Base-by-base conservation (phyloP, 2,797 vertebrate species). In the Distichodus sexfasciatus region DNA sequence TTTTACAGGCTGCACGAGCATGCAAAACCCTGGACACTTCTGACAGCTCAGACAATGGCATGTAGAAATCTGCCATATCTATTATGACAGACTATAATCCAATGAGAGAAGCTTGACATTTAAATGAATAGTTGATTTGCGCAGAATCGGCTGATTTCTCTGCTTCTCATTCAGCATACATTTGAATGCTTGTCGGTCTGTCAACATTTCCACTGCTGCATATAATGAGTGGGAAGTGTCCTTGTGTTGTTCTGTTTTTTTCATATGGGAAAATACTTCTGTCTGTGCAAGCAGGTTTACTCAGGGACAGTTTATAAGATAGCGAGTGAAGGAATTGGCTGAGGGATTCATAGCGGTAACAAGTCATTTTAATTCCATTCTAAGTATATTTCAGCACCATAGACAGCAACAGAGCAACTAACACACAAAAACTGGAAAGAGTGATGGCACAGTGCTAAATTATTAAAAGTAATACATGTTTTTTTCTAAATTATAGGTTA, bases 101-200 rank as follows among this genome's bases (percentile, higher is more conserved):
- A 82, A 81, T 78, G 72, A 82, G 77, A 79, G 81, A 83, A 86
- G 83, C 85, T 83, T 83, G 85, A 86, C 84, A 88, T 85, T 85
- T 82, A 87, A 86, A 86, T 83, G 80, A 87, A 87, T 83, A 81
- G 80, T 79, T 82, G 84, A 86, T 87, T 79, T 82, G 78, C 81
- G 80, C 82, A 84, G 85, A 79, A 84, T 87, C 82, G 84, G 83
- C 84, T 86, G 85, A 88, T 88, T 88, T 88, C 85, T 87, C 79
- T 78, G 85, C 84, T 87, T 78, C 69, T 80, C 81, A 71, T 83
- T 31, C 82, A 71, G 61, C 12, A 68, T 87, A 85, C 23, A 58
- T 12, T 12, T 47, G 14, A 6, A 11, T 31, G 28, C 33, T 50
- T 14, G 29, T 23, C 33, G 21, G 24, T 7, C 44, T 59, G 54